These are phyloP conservation scores for Drosophila nasuta DNA, from an alignment of 1,140 invertebrate species.

Conservation along the genomic window DNA sequence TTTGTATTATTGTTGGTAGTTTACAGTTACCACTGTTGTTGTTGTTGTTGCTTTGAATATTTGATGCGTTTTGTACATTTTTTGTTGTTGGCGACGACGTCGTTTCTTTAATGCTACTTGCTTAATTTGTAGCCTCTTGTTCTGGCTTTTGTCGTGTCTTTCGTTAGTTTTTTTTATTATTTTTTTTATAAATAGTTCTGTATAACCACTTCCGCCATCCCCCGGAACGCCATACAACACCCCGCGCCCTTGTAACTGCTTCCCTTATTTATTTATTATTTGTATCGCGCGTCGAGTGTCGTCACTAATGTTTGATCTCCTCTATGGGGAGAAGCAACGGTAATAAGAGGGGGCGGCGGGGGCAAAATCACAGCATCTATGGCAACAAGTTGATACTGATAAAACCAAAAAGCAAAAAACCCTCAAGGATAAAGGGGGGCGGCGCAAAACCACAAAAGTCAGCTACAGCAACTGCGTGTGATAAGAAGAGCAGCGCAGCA, in stretches of 20 bases:
- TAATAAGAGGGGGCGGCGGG: no score
- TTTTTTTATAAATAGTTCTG: constrained; percentile 51
- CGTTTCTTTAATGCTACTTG: constrained; percentile 37
- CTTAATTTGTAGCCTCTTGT: constrained; percentile 35
- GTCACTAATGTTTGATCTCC: constrained; percentile 27
- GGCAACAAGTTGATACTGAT: constrained; percentile 65
- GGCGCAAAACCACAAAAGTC: constrained; percentile 1
- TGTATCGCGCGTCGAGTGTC: neutral
- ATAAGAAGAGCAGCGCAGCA: constrained; percentile 49
- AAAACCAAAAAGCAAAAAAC: neutral
- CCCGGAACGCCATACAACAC: constrained; percentile 11
- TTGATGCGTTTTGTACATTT: constrained; percentile 75
- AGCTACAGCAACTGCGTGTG: constrained; percentile 21
- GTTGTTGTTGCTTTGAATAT: constrained; percentile 53
- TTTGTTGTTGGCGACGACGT: constrained; percentile 9
- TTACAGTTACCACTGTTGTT: constrained; percentile 36
- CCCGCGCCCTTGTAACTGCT: constrained; percentile 20
- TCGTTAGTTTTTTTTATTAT: constrained; percentile 34
- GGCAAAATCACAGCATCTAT: constrained; percentile 36
- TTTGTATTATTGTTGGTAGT: constrained; percentile 29
- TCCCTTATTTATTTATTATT: neutral
- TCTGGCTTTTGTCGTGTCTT: constrained; percentile 36
- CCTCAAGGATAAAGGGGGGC: constrained; percentile 19
- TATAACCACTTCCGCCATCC: constrained; percentile 60
- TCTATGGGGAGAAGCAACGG: no score